Base-by-base conservation (phyloP, 2,888 invertebrate species). In the Meteorus cinctellus region DNA sequence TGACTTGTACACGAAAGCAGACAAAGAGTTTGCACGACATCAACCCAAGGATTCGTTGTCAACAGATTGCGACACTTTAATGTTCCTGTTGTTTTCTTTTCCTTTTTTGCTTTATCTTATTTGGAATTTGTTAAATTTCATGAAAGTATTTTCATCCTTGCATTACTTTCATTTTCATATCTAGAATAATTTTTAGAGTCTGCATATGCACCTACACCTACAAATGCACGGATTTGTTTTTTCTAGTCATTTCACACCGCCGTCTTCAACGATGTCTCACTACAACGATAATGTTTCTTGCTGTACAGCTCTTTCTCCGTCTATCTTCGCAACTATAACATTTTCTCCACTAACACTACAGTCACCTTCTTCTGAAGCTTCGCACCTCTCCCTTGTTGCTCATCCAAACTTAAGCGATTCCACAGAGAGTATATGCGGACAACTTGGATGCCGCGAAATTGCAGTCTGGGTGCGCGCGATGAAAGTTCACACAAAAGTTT, bases 401-500 rank as follows among this genome's bases (percentile, higher is more conserved):
- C 76, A 36, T 71, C 59, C 63, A 74, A 82, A 77, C 76, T 82
- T 79, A 71, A 79, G 75, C 80, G 81, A 81, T 81, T 79, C 74
- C 74, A 67, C 45, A 27, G n/a, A n/a, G 51, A 72, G 45, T 36
- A 31, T 19, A 66, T 24, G 62, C 41, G 75, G 62, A 73, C 76
- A 80, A 81, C 77, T 81, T 74, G 74, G 76, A 78, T 74, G 76
- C 76, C 77, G 78, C 70, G 74, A 79, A 83, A 82, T 82, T 80
- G 78, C 77, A 66, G 73, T 72, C 60, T 67, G 59, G 74, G 66
- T 55, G 55, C n/a, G 48, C 31, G 72, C 60, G 55, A 69, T 65
- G 60, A 76, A 84, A 82, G 77, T 82, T 81, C 65, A 45, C 51
- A 19, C 6, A 62, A 77, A 82, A 85, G 80, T 82, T 84, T 75